Percentiles rank a stretch among this genome's conserved stretches.
phyloP scores from a whole-genome alignment of 2,797 vertebrate genomes.

The Tapera naevia region DNA sequence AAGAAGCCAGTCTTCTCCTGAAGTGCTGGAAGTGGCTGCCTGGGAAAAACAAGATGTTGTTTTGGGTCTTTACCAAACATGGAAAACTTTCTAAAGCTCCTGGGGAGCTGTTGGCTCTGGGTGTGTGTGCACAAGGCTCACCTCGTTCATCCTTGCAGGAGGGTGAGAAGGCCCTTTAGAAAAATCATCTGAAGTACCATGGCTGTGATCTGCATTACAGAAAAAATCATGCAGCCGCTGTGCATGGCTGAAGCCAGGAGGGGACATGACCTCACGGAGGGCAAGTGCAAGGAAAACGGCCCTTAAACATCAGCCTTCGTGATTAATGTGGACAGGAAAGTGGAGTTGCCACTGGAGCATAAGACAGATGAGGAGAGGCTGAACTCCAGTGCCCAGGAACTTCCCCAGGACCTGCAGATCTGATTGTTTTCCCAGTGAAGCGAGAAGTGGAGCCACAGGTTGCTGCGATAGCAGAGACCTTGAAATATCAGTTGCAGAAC shows the following conservation, averaged over 20 bases:
- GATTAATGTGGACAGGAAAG: not conserved
- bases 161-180: not conserved
- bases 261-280: rapidly evolving
- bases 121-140: not conserved
- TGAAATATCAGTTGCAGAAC: not conserved
- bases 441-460: not conserved
- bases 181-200: not conserved
- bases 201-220: not conserved
- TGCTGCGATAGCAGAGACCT: not conserved
- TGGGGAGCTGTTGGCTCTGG: not conserved
- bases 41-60: rapidly evolving
- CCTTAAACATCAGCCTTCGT: not conserved
- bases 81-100: not conserved
- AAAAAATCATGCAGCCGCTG: not conserved
- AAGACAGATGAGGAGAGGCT: not conserved
- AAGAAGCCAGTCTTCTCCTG: not conserved
- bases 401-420: not conserved
- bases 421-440: not conserved
- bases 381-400: not conserved
- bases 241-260: rapidly evolving
- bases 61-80: not conserved
- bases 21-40: not conserved
- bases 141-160: rapidly evolving
- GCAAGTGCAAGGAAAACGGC: not conserved
- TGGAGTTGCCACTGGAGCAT: not conserved